A percentile compares a stretch with the other conserved stretches of the same genome.
phyloP scores from a whole-genome alignment of 1,140 invertebrate species.

The Arion vulgaris region DNA sequence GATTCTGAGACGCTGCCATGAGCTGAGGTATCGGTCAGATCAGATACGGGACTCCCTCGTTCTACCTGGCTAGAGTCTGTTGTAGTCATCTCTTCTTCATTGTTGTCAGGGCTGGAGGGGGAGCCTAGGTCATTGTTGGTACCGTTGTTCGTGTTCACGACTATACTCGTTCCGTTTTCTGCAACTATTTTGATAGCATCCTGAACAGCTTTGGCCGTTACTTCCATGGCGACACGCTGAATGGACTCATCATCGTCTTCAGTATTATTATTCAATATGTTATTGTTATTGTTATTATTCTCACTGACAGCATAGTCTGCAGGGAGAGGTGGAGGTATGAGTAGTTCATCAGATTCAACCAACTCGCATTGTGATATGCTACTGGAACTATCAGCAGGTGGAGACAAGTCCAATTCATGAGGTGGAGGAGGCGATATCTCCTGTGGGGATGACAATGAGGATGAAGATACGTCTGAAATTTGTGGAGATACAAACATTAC shows the following conservation, averaged over 20 bases:
- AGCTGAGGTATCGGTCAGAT: slow-evolving; percentile 21
- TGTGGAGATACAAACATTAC: slow-evolving; percentile 29
- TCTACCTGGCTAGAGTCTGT: slow-evolving; percentile 34
- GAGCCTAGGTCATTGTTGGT: neutral
- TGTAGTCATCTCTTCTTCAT: slow-evolving; percentile 20
- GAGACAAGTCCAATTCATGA: neutral
- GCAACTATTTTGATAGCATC: slow-evolving; percentile 50
- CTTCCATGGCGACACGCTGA: slow-evolving; percentile 44
- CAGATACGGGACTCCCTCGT: neutral
- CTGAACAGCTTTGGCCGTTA: slow-evolving; percentile 47
- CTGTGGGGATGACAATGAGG: neutral
- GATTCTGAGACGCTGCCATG: slow-evolving; percentile 28
- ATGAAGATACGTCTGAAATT: slow-evolving; percentile 9
- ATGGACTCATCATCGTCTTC: slow-evolving; percentile 40
- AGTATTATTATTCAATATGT: neutral
- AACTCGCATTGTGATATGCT: slow-evolving; percentile 16
- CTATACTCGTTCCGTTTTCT: slow-evolving; percentile 37
- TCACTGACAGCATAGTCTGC: neutral
- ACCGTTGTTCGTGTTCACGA: neutral
- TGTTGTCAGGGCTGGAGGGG: slow-evolving; percentile 7
- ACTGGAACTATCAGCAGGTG: neutral
- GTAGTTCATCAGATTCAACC: neutral
- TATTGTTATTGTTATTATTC: slow-evolving; percentile 29
- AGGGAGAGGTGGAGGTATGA: neutral
- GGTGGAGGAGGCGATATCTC: slow-evolving; percentile 6